Evolutionary conservation across 1,140 invertebrate species (phyloP).

Genomic region (Drosophila elegans): DNA sequence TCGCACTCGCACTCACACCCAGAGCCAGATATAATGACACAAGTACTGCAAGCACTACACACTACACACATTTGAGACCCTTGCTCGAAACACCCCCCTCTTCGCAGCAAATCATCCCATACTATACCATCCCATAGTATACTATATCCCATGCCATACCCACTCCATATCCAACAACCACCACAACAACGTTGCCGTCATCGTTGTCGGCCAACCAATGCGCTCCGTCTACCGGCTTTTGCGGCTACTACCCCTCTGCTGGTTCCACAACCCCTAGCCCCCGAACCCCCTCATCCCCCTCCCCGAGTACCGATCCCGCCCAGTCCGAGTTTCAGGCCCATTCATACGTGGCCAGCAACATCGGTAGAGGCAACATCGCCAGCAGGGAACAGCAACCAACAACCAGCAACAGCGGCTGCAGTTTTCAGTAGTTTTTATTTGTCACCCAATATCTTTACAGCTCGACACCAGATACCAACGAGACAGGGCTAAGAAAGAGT

Average conservation of each 20-base stretch:
- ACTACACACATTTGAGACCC: slow-evolving; percentile 50
- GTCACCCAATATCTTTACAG: slow-evolving; percentile 84
- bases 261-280: slow-evolving; percentile 19
- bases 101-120: not conserved
- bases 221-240: slow-evolving; percentile 76
- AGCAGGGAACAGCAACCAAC: slow-evolving; percentile 14
- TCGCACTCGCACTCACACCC: slow-evolving; percentile 49
- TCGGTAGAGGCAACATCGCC: slow-evolving; percentile 5
- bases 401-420: slow-evolving; percentile 60
- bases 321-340: slow-evolving; percentile 48
- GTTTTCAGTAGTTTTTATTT: slow-evolving; percentile 84
- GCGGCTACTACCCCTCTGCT: slow-evolving; percentile 63
- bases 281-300: slow-evolving; percentile 5
- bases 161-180: slow-evolving; percentile 42
- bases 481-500: slow-evolving; percentile 1
- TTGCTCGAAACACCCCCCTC: slow-evolving; percentile 40
- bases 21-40: slow-evolving; percentile 62
- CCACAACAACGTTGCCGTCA: slow-evolving; percentile 46
- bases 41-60: slow-evolving; percentile 54
- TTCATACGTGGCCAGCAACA: slow-evolving; percentile 66
- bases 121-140: too few species aligned
- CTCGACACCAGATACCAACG: slow-evolving; percentile 74
- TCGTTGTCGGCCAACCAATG: slow-evolving; percentile 64
- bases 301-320: slow-evolving; percentile 21
- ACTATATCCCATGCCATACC: slow-evolving; percentile 5